A percentile compares a stretch with the other conserved stretches of the same genome.
These are phyloP conservation scores for Anorthoa munda DNA, from an alignment of 2,888 invertebrate genomes.

Conservation along the genomic window DNA sequence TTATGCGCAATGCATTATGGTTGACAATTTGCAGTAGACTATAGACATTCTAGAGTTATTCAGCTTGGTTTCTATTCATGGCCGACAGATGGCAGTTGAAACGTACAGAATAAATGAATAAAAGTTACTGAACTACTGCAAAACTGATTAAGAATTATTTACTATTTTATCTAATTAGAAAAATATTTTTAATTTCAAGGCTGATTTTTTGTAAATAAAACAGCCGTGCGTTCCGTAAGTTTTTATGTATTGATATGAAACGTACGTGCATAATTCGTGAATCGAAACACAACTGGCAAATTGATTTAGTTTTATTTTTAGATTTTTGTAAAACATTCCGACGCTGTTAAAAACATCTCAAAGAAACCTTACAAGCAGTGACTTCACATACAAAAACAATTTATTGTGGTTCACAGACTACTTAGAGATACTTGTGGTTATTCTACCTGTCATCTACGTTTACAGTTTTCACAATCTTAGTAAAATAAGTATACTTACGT, in stretches of 20 bases:
- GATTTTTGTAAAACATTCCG: constrained; percentile 40
- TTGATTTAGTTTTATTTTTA: constrained; percentile 52
- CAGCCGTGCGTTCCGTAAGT: not conserved
- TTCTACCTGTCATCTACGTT: constrained; percentile 24
- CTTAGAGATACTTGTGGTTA: too few species aligned
- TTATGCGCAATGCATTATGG: constrained; percentile 91
- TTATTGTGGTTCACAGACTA: too few species aligned
- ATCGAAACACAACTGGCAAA: constrained; percentile 44
- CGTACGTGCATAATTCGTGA: constrained; percentile 10
- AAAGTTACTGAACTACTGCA: not conserved
- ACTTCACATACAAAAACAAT: not conserved
- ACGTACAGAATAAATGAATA: not conserved
- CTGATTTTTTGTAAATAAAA: not conserved
- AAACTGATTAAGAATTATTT: not conserved
- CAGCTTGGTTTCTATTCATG: constrained; percentile 65
- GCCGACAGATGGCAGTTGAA: constrained; percentile 76
- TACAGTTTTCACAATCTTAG: constrained; percentile 12
- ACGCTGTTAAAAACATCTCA: constrained; percentile 18
- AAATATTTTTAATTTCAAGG: not conserved
- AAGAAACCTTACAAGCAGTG: constrained; percentile 1
- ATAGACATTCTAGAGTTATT: constrained; percentile 84
- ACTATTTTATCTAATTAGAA: not conserved
- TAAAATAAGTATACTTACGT: constrained; percentile 32
- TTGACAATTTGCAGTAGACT: constrained; percentile 90
- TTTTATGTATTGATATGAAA: not conserved